A percentile compares a stretch with the other conserved stretches of the same genome.
Evolutionary conservation across 1,140 invertebrate species (phyloP).

Genomic region (Paraescarpia echinospica): DNA sequence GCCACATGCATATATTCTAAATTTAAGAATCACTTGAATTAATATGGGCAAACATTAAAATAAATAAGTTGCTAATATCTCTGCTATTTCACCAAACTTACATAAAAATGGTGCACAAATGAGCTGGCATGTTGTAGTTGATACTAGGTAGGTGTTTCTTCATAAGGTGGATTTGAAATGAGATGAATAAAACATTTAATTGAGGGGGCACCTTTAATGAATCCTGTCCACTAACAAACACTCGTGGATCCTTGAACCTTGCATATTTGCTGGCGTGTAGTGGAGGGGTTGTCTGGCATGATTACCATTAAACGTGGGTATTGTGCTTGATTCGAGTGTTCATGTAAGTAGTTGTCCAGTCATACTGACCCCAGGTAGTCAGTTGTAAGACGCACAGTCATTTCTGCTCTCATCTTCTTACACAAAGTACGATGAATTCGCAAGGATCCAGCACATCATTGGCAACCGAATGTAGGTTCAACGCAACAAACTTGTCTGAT

Average conservation of each 20-base stretch:
- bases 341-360: not conserved
- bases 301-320: not conserved
- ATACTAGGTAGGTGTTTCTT: no score
- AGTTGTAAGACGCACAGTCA: not conserved
- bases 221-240: not conserved
- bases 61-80: no score
- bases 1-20: no score
- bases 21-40: no score
- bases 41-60: no score
- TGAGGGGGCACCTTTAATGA: no score
- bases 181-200: no score
- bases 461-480: not conserved
- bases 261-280: not conserved
- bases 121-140: no score
- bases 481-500: not conserved
- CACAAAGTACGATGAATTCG: not conserved
- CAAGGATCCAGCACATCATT: not conserved
- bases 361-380: not conserved
- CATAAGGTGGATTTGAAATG: no score
- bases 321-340: not conserved
- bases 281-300: not conserved
- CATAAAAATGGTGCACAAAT: no score
- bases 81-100: no score
- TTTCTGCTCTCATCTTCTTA: not conserved
- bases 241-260: not conserved